phyloP scores from a whole-genome alignment of 1,140 invertebrate genomes.

The Oreohelix idahoensis region DNA sequence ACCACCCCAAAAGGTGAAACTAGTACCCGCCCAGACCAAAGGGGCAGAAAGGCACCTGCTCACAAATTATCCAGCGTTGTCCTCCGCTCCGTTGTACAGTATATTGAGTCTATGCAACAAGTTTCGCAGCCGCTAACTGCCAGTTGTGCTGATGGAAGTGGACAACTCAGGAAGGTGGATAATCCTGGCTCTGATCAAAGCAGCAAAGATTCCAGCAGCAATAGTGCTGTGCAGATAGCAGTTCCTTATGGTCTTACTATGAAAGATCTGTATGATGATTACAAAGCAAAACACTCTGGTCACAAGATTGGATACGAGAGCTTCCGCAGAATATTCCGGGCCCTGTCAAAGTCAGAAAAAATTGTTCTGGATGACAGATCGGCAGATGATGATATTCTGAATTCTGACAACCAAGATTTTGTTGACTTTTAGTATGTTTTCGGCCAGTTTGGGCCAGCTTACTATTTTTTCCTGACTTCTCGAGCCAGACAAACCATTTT shows the following conservation, averaged over 20 bases:
- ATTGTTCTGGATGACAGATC: not conserved
- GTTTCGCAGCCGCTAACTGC: not conserved
- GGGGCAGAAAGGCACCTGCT: conserved; percentile 23
- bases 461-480: too few relatives aligned
- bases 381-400: not conserved
- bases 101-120: conserved; percentile 22
- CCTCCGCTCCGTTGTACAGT: conserved; percentile 18
- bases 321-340: conserved; percentile 20
- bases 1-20: conserved; percentile 13
- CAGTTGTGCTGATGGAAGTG: not conserved
- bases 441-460: not conserved
- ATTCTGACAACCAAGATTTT: not conserved
- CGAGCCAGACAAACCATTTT: too few relatives aligned
- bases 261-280: conserved; percentile 31
- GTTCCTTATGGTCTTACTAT: conserved; percentile 32
- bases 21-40: not conserved
- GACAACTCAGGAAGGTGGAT: not conserved
- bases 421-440: conserved; percentile 18
- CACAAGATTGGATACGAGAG: conserved; percentile 35
- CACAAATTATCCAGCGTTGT: conserved; percentile 14
- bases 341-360: conserved; percentile 16
- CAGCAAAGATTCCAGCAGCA: not conserved
- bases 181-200: not conserved
- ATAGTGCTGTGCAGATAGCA: not conserved
- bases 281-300: conserved; percentile 22